Conservation (phyloP, 2,888 invertebrate species). For the Acanthoscelides obtectus region DNA sequence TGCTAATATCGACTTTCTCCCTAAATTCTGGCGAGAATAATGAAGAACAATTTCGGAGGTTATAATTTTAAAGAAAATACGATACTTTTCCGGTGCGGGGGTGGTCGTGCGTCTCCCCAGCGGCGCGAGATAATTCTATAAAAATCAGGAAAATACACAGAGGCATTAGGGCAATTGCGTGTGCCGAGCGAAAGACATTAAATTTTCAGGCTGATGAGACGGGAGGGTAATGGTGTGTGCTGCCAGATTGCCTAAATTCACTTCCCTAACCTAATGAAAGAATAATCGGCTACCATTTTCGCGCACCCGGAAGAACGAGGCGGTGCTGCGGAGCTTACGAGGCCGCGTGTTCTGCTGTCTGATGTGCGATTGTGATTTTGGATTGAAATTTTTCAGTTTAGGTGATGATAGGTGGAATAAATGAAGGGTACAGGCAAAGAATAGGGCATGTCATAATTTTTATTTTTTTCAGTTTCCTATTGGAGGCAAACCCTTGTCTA, state of each 20-base stretch:
- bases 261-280: conserved; percentile 37
- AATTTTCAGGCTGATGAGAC: conserved; percentile 46
- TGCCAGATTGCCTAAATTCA: conserved; percentile 43
- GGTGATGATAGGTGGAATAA: too few species aligned
- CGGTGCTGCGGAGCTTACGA: not conserved
- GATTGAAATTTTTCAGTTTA: not conserved
- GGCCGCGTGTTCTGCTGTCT: not conserved
- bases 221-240: conserved; percentile 44
- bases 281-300: conserved; percentile 25
- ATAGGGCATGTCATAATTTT: too few species aligned
- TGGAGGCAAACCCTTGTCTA: too few species aligned
- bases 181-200: conserved; percentile 42
- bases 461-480: too few species aligned
- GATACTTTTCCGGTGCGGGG: not conserved
- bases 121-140: conserved; percentile 15
- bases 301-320: not conserved
- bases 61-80: not conserved
- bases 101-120: not conserved
- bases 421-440: too few species aligned
- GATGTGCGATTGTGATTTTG: not conserved
- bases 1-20: not conserved
- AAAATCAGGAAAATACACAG: conserved; percentile 39
- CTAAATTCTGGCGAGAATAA: not conserved
- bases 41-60: not conserved
- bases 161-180: conserved; percentile 45